Base-by-base conservation (phyloP, 2,888 invertebrate species). In the Drosophila colorata region DNA sequence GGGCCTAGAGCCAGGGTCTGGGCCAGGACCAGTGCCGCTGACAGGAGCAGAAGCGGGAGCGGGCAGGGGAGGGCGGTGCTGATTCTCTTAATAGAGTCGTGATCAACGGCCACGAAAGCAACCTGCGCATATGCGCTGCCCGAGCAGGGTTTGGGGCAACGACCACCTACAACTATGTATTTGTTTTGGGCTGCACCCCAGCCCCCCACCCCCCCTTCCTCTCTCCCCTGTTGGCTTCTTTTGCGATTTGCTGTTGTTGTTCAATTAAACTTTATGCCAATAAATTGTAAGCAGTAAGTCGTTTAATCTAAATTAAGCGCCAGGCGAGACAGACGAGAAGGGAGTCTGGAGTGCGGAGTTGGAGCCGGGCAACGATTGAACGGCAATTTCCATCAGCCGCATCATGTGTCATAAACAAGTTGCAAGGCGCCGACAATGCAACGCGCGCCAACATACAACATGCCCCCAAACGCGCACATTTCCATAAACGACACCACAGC, bases 371-470 rank as follows among this genome's bases (percentile, higher is more conserved):
- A 66, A 16, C 74, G 69, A 74, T 74, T 68, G 83, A 76, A 67
- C 80, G 65, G 89, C 88, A 88, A 88, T 80, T 80, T 86, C 69
- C 74, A 83, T 87, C 87, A 90, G 85, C 77, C 75, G 87, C 87
- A 83, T 90, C 91, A 91, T 90, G 90, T 90, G 90, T 90, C 91
- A 90, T 91, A 87, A 84, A 83, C 89, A 88, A 90, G 90, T 89
- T 90, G 81, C 77, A 90, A 90, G 88, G 90, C 91, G 88, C 90
- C 90, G 91, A 80, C 86, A 74, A 74, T 73, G 64, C 74, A 56
- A 40, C 59, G 68, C 57, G 74, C 40, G 48, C 75, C 60, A 61
- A 28, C 33, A 33, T 4, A 33, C 33, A 33, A 33, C 63, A 61
- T 69, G 61, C 52, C 46, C 51, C 70, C 51, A 47, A 57, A 46